These are phyloP conservation scores for Clarias batrachus DNA, from an alignment of 2,113 vertebrate genomes.

Conservation along the genomic window DNA sequence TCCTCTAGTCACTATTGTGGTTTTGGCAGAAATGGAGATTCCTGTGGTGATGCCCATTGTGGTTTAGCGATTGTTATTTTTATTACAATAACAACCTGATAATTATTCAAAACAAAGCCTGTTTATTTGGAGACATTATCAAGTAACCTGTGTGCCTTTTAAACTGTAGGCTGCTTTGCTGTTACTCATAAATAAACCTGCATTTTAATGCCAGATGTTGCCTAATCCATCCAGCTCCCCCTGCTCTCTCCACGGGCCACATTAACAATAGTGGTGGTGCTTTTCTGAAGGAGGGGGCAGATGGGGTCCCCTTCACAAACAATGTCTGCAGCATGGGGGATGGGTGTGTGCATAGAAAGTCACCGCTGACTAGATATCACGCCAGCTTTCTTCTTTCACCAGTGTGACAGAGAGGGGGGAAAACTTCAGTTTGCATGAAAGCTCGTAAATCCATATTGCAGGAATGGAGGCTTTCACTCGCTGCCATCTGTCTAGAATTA, in stretches of 20 bases:
- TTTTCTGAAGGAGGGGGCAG: slow-evolving; percentile 53
- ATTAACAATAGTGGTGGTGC: slow-evolving; percentile 52
- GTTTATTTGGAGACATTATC: slow-evolving; percentile 39
- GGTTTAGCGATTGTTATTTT: slow-evolving; percentile 39
- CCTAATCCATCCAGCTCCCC: slow-evolving; percentile 38
- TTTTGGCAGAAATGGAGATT: slow-evolving; percentile 1
- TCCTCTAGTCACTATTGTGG: slow-evolving; percentile 1
- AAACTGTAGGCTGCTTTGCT: slow-evolving; percentile 37
- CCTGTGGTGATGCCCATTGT: not conserved
- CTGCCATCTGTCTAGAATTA: slow-evolving; percentile 62
- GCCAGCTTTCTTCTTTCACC: slow-evolving; percentile 53
- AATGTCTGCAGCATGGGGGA: slow-evolving; percentile 54
- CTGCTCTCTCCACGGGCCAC: slow-evolving; percentile 30
- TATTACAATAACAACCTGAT: slow-evolving; percentile 39
- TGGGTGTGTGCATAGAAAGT: slow-evolving; percentile 55
- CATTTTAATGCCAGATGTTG: slow-evolving; percentile 55
- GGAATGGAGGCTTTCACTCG: slow-evolving; percentile 57
- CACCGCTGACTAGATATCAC: slow-evolving; percentile 50
- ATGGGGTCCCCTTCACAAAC: slow-evolving; percentile 57
- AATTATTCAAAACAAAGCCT: slow-evolving; percentile 41
- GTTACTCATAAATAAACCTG: slow-evolving; percentile 44
- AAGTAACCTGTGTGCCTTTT: slow-evolving; percentile 30
- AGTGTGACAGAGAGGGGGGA: slow-evolving; percentile 38
- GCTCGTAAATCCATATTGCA: slow-evolving; percentile 63
- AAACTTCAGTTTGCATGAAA: slow-evolving; percentile 58